Base-by-base conservation (phyloP, 2,113 vertebrate species). In the Dissostichus mawsoni region DNA sequence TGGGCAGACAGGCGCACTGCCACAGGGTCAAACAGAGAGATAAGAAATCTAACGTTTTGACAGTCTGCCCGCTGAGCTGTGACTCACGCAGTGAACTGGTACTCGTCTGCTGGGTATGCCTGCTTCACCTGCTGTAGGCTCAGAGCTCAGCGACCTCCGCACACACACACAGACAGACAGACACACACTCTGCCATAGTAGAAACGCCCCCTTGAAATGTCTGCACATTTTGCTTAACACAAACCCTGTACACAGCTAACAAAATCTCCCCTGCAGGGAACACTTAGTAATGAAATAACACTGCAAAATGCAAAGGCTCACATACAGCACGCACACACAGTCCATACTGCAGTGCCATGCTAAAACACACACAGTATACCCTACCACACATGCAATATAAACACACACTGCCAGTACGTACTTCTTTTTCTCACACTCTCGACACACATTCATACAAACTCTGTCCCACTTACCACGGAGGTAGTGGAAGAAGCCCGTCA, bases 381-480 rank as follows among this genome's bases (percentile, higher is more conserved):
- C 61, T 59, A 51, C 25, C 67, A 73, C 51, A 69, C 57, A 61
- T 53, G 20, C 76, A 70, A 69, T 53, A 61, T 53, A 33, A 73
- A 71, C 52, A 57, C 55, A 57, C 20, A 57, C 20, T 25, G 11
- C 5, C 48, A 82, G 67, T 18, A 59, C 1, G 76, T 65, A 87
- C 48, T 76, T 71, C 55, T 52, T 56, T 47, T 78, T 44, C 51
- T 59, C 53, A 61, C 76, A 63, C 25, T 78, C 61, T 68, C 9
- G 64, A 82, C 71, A 66, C 14, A 79, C 65, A 79, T 59, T 47
- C 68, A 69, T 18, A 16, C 58, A 77, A 36, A 70, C 63, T 63
- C 68, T 85, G 70, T 59, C 79, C 84, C 87, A 96, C 97, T 97
- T 95, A 97, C 96, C 96, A 12, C 92, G 95, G 25, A 90, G 77